Base-by-base conservation (phyloP, 2,888 invertebrate species). In the Patella caerulea region DNA sequence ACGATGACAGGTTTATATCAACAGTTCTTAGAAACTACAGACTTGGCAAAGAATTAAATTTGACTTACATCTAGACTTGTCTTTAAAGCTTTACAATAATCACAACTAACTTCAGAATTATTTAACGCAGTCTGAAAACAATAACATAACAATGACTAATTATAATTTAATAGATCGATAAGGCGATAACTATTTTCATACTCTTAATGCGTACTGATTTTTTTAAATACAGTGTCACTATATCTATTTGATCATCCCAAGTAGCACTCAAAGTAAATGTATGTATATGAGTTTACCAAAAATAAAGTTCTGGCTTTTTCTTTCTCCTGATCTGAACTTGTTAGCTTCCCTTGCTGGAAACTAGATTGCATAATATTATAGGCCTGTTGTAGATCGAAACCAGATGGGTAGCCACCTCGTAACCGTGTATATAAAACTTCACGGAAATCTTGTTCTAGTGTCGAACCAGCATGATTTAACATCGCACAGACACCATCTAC, bases 401-500 rank as follows among this genome's bases (percentile, higher is more conserved):
- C 92, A 15, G 91, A 91, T 0, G 96, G 95, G 91, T 95, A 96
- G 2, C 96, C 96, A 87, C 94, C 94, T 84, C 95, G 94, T 71
- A 98, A 93, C 76, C 95, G 94, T 56, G 94, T 93, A 81, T 94
- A 94, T 72, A 98, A 93, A 71, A 96, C 94, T 81, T 94, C 94
- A 56, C 95, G 94, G 90, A 95, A 96, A 87, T 95, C 95, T 65
- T 95, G 95, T 93, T 99, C 98, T 79, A 99, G 93, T 81, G 96
- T 94, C 0, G 96, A 94, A 86, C 96, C 95, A 5, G 96, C 96
- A 92, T 97, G 97, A 93, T 99, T 99, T 53, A 99, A 95, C 86
- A 98, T 96, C 2, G 97, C 98, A 93, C 99, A 99, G 72, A 97
- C 95, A 75, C 98, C 98, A 92, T 99, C 98, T 79, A 98, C 94